These are phyloP conservation scores for Molothrus ater DNA, from an alignment of 2,797 vertebrate genomes.

Conservation along the genomic window DNA sequence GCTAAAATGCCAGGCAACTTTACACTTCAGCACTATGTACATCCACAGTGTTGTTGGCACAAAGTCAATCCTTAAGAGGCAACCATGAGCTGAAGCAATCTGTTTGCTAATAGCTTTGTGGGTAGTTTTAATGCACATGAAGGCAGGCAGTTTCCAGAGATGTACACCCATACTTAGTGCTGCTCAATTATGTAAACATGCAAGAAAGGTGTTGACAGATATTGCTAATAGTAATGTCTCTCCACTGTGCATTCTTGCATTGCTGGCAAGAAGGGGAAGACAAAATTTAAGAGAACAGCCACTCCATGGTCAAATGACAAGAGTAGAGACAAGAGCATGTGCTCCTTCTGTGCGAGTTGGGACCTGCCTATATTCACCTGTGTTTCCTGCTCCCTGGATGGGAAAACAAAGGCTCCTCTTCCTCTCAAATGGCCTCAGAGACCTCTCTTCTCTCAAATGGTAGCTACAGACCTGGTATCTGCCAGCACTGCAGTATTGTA, in stretches of 20 bases:
- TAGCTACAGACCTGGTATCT: neutral
- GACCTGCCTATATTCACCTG: neutral
- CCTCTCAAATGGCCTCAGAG: neutral
- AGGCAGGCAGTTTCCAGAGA: neutral
- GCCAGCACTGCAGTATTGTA: neutral
- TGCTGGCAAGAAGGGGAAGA: neutral
- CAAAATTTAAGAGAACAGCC: neutral
- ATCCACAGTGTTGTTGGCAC: neutral
- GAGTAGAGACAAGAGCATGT: neutral
- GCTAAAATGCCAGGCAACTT: neutral
- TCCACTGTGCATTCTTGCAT: neutral
- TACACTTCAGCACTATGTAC: accelerated
- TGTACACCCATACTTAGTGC: neutral
- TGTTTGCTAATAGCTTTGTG: neutral
- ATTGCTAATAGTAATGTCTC: neutral
- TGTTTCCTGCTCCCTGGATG: neutral
- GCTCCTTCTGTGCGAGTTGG: neutral
- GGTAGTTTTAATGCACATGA: neutral
- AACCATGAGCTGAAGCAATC: neutral
- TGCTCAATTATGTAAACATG: neutral
- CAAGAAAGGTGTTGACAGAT: neutral
- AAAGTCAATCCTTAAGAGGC: neutral
- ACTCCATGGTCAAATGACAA: neutral
- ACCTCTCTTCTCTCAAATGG: neutral
- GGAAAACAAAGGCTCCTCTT: neutral